A percentile compares a stretch with the other conserved stretches of the same genome.
phyloP scores from a whole-genome alignment of 2,888 invertebrate species.

The Acronicta psi region DNA sequence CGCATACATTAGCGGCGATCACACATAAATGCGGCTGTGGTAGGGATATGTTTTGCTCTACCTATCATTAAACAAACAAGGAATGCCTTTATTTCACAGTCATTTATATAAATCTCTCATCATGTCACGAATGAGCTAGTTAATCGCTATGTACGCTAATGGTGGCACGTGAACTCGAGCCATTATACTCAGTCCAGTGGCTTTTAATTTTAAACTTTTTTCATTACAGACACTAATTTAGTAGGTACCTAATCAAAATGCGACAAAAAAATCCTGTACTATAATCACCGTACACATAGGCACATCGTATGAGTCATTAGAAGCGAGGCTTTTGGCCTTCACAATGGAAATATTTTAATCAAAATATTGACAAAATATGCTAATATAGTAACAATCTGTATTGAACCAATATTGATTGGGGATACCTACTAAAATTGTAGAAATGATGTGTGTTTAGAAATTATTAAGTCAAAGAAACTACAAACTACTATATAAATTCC shows the following conservation, averaged over 20 bases:
- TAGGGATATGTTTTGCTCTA: conserved; percentile 65
- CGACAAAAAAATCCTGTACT: conserved; percentile 17
- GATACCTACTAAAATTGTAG: conserved; percentile 8
- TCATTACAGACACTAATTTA: conserved; percentile 15
- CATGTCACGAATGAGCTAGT: conserved; percentile 17
- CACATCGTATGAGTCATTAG: conserved; percentile 40
- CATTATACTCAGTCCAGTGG: background rate
- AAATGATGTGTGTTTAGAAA: conserved; percentile 3
- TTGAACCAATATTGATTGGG: conserved; percentile 12
- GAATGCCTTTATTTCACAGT: conserved; percentile 38
- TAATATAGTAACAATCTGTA: conserved; percentile 17
- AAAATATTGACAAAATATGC: conserved; percentile 43
- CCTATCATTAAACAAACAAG: conserved; percentile 46
- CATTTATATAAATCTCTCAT: conserved; percentile 35
- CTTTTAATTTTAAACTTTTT: conserved; percentile 16
- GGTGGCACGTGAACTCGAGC: conserved; percentile 2
- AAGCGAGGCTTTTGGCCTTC: conserved; percentile 46
- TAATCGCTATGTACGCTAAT: conserved; percentile 14
- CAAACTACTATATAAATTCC: background rate
- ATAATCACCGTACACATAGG: conserved; percentile 22
- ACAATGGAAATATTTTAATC: conserved; percentile 45
- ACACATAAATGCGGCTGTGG: conserved; percentile 66
- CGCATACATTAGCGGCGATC: conserved; percentile 71
- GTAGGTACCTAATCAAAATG: conserved; percentile 20
- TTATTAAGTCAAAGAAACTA: background rate